Conservation (phyloP, 2,113 vertebrate genomes). For the Malurus elegans region DNA sequence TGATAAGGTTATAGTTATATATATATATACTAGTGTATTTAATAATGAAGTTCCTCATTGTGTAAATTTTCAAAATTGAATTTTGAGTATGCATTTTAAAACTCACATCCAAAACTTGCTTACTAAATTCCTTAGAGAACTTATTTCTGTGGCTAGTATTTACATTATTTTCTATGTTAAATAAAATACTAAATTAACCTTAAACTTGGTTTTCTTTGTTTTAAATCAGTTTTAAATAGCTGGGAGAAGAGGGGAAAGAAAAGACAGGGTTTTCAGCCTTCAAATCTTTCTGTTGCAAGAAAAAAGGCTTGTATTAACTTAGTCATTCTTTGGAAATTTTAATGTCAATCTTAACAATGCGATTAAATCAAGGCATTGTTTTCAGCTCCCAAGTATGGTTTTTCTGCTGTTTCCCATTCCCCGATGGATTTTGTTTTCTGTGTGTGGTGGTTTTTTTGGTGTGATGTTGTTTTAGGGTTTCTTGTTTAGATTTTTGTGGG, state of each 20-base stretch:
- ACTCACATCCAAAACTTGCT: neutral
- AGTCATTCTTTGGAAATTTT: neutral
- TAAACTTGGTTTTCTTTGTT: neutral
- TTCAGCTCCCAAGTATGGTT: neutral
- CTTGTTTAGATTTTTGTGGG: too few species aligned
- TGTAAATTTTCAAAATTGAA: neutral
- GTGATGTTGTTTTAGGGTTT: neutral
- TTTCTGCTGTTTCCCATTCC: neutral
- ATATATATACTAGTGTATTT: neutral
- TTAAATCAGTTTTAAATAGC: neutral
- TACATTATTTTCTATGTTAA: neutral
- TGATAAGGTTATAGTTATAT: neutral
- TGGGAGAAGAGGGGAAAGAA: neutral
- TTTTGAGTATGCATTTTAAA: neutral
- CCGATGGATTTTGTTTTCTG: neutral
- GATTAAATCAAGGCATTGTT: neutral
- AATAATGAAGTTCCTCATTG: neutral
- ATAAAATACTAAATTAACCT: neutral
- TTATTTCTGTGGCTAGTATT: neutral
- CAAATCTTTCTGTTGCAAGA: neutral
- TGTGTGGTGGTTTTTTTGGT: neutral
- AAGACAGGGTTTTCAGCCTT: neutral
- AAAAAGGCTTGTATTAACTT: neutral
- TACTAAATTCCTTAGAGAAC: neutral
- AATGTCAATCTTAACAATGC: neutral